A percentile compares a stretch with the other conserved stretches of the same genome.
Evolutionary conservation across 2,113 vertebrate species (phyloP).

Genomic region (Apodemus sylvaticus): DNA sequence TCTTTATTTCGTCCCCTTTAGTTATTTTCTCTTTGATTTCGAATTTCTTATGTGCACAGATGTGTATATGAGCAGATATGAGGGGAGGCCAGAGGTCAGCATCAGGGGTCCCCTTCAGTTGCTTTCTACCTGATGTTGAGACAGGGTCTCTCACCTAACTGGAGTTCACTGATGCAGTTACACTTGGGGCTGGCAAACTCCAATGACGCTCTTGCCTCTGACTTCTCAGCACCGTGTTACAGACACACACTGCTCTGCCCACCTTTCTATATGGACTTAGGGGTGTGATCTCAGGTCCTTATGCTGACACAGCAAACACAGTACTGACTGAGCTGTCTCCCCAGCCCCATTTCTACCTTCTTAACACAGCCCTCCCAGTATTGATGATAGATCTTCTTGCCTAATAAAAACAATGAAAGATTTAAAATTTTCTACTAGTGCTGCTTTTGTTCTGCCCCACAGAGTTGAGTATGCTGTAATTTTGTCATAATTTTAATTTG

Average conservation of each 20-base stretch:
- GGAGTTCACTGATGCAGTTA: not conserved
- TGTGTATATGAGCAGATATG: not conserved
- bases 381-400: not conserved
- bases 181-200: no score
- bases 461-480: not conserved
- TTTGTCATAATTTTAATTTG: slow-evolving; percentile 4
- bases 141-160: not conserved
- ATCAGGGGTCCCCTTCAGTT: not conserved
- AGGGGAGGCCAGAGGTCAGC: not conserved
- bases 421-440: not conserved
- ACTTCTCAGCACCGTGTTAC: not conserved
- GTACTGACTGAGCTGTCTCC: no score
- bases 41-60: not conserved
- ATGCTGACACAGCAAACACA: not conserved
- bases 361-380: not conserved
- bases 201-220: no score
- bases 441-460: not conserved
- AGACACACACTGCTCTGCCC: not conserved
- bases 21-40: slow-evolving; percentile 24
- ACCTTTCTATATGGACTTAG: not conserved
- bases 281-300: not conserved
- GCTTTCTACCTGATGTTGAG: not conserved
- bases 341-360: not conserved
- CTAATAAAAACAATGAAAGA: slow-evolving; percentile 14
- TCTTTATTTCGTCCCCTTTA: not conserved